Conservation (phyloP, 1,140 invertebrate species). For the Babylonia areolata region DNA sequence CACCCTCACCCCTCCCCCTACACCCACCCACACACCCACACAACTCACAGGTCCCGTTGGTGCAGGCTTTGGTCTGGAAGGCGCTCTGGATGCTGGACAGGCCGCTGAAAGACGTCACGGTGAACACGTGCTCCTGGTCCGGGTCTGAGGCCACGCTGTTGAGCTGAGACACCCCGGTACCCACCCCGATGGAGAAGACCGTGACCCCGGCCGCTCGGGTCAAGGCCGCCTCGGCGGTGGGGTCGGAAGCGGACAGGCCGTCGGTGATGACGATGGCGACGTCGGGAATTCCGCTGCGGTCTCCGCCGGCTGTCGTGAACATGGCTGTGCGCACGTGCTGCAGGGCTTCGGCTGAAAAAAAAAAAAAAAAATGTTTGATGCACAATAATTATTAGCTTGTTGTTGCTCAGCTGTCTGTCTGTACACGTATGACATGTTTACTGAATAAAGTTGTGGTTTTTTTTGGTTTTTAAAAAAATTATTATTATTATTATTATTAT, state of each 20-base stretch:
- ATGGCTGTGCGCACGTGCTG: background rate
- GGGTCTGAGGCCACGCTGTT: background rate
- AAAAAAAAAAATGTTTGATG: too few relatives aligned
- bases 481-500: too few relatives aligned
- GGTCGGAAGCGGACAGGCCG: background rate
- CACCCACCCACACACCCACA: too few relatives aligned
- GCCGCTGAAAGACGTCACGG: background rate
- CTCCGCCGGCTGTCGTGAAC: conserved; percentile 1
- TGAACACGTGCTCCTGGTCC: conserved; percentile 11
- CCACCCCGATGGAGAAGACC: conserved; percentile 10
- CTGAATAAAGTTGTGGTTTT: too few relatives aligned
- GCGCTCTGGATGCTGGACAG: conserved; percentile 1
- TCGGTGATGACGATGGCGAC: conserved; percentile 21
- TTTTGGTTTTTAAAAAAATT: too few relatives aligned
- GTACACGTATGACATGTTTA: too few relatives aligned
- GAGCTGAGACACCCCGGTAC: background rate
- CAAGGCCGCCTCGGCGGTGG: background rate
- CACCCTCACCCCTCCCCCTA: too few relatives aligned
- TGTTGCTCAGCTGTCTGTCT: too few relatives aligned
- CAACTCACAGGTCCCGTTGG: background rate
- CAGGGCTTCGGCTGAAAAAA: background rate
- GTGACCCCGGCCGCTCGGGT: background rate
- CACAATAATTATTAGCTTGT: too few relatives aligned
- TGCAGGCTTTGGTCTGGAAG: conserved; percentile 16
- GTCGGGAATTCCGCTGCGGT: background rate